phyloP scores from a whole-genome alignment of 2,888 invertebrate species.

The Tipula vernalis region DNA sequence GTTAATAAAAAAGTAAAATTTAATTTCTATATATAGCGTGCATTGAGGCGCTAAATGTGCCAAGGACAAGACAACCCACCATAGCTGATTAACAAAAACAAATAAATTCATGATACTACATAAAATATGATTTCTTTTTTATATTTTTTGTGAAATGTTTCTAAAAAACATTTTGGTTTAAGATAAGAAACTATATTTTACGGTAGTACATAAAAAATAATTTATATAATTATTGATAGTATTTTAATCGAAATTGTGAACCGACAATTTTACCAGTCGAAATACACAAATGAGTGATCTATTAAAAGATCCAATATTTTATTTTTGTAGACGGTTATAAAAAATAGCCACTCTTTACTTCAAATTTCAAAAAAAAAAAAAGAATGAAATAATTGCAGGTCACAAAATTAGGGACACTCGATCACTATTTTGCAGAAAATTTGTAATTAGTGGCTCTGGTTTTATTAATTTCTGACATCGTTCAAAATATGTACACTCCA shows the following conservation, averaged over 20 bases:
- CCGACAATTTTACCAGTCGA: neutral
- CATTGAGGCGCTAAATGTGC: constrained; percentile 20
- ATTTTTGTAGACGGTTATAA: no score
- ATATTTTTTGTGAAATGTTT: neutral
- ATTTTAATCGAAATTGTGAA: neutral
- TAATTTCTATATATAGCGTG: constrained; percentile 14
- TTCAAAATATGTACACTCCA: no score
- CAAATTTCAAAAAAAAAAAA: no score
- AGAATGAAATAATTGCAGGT: no score
- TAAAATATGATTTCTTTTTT: neutral
- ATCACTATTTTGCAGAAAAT: no score
- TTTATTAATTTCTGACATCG: no score
- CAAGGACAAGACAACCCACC: constrained; percentile 17
- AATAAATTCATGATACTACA: neutral
- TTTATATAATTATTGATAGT: neutral
- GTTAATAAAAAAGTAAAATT: neutral
- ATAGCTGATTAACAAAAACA: neutral
- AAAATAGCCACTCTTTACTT: no score
- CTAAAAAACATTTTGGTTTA: neutral
- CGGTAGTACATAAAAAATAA: neutral
- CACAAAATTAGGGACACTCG: no score
- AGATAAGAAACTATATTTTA: neutral
- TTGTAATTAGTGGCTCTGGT: no score
- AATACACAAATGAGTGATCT: neutral
- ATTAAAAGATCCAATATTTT: neutral